phyloP scores from a whole-genome alignment of 2,888 invertebrate species.

The Drosophila limbata region DNA sequence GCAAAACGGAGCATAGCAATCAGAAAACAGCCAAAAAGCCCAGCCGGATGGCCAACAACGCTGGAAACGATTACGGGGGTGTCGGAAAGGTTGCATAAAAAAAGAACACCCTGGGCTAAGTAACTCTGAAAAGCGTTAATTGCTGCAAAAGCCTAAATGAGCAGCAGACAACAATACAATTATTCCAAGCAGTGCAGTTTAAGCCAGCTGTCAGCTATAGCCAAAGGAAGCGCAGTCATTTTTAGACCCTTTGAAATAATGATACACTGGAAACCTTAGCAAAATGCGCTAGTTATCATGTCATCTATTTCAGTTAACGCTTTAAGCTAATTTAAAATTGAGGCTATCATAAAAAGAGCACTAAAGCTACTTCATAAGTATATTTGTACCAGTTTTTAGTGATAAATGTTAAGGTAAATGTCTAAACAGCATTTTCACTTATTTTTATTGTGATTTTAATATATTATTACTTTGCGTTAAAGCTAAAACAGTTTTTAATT shows the following conservation, averaged over 20 bases:
- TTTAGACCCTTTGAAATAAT: slow-evolving; percentile 10
- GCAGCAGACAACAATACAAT: slow-evolving; percentile 62
- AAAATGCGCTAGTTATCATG: background rate
- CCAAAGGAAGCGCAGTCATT: slow-evolving; percentile 17
- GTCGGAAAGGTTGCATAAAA: slow-evolving; percentile 43
- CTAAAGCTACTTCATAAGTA: no score
- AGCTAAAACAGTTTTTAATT: no score
- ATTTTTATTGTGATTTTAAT: no score
- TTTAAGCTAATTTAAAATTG: background rate
- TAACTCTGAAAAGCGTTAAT: slow-evolving; percentile 65
- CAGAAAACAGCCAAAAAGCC: slow-evolving; percentile 57
- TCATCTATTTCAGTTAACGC: background rate
- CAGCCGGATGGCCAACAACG: slow-evolving; percentile 32
- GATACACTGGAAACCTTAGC: slow-evolving; percentile 5
- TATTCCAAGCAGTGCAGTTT: slow-evolving; percentile 44
- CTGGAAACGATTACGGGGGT: slow-evolving; percentile 17
- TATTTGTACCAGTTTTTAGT: background rate
- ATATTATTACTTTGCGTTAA: no score
- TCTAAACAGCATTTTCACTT: no score
- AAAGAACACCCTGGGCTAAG: slow-evolving; percentile 56
- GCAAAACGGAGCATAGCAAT: slow-evolving; percentile 54
- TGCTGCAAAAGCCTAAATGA: slow-evolving; percentile 55
- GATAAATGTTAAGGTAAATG: no score
- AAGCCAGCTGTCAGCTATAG: slow-evolving; percentile 6
- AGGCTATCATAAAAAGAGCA: background rate